phyloP scores from a whole-genome alignment of 2,113 vertebrate species.

The Hippolais icterina region DNA sequence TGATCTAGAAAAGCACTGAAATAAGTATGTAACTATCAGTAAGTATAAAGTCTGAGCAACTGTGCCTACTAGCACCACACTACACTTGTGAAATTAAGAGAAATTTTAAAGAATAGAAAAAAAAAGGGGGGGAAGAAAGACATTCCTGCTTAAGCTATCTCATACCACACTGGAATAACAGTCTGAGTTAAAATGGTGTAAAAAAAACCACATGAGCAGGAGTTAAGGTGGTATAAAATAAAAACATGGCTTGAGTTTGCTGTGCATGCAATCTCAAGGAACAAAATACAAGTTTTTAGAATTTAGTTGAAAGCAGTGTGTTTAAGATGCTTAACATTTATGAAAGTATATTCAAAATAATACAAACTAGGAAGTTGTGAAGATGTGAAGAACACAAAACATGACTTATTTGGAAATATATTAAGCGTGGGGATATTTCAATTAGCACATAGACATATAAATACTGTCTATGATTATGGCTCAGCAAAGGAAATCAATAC shows the following conservation, averaged over 20 bases:
- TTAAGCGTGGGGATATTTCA: background rate
- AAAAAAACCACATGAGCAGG: background rate
- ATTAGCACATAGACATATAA: background rate
- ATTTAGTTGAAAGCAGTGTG: background rate
- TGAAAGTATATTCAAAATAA: background rate
- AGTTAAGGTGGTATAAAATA: background rate
- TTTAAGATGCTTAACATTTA: background rate
- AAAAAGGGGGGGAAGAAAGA: background rate
- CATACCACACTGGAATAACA: background rate
- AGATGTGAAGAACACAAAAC: background rate
- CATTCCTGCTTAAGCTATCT: background rate
- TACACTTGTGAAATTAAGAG: background rate
- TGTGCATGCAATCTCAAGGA: background rate
- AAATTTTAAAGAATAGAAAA: background rate
- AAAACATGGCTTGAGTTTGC: background rate
- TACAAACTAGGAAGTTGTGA: background rate
- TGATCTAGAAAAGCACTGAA: background rate
- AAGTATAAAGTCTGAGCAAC: background rate
- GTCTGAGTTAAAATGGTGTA: background rate
- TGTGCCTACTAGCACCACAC: background rate
- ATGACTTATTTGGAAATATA: background rate
- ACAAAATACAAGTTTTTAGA: background rate
- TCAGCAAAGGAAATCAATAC: background rate
- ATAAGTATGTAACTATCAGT: background rate
- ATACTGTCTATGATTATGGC: background rate